Evolutionary conservation across 2,888 invertebrate genomes (phyloP).

Genomic region (Yponomeuta malinellus): DNA sequence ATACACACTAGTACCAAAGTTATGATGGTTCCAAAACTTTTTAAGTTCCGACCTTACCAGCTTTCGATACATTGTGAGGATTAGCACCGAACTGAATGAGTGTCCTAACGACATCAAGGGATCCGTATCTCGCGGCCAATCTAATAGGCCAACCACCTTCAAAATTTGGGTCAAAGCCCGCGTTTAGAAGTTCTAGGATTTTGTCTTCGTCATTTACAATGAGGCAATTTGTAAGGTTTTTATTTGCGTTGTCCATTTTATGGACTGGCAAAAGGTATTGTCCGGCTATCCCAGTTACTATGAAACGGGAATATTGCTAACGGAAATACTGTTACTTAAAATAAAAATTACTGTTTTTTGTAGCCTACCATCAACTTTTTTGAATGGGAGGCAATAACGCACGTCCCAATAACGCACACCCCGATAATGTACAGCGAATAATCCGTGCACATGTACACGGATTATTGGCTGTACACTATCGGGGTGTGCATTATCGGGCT

Average conservation of each 20-base stretch:
- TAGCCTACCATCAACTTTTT: too few species aligned
- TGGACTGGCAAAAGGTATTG: neutral
- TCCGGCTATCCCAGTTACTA: too few species aligned
- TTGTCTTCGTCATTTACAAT: constrained; percentile 41
- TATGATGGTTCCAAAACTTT: neutral
- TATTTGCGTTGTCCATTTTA: constrained; percentile 39
- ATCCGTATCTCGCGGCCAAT: constrained; percentile 57
- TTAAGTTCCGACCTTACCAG: constrained; percentile 39
- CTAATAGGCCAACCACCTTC: constrained; percentile 65
- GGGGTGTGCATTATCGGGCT: too few species aligned
- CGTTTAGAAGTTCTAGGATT: constrained; percentile 40
- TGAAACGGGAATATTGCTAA: too few species aligned
- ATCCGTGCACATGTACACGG: too few species aligned
- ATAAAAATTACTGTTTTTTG: too few species aligned
- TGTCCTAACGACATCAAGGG: constrained; percentile 43
- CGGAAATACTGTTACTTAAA: too few species aligned
- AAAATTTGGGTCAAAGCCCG: constrained; percentile 57
- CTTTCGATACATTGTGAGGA: constrained; percentile 56
- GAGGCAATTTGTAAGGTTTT: constrained; percentile 43
- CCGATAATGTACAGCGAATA: too few species aligned
- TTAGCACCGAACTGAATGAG: constrained; percentile 58
- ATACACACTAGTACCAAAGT: neutral
- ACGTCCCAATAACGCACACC: too few species aligned
- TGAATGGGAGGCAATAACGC: too few species aligned
- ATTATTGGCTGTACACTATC: too few species aligned